These are phyloP conservation scores for Cinara cedri DNA, from an alignment of 2,888 invertebrate species.

Conservation along the genomic window DNA sequence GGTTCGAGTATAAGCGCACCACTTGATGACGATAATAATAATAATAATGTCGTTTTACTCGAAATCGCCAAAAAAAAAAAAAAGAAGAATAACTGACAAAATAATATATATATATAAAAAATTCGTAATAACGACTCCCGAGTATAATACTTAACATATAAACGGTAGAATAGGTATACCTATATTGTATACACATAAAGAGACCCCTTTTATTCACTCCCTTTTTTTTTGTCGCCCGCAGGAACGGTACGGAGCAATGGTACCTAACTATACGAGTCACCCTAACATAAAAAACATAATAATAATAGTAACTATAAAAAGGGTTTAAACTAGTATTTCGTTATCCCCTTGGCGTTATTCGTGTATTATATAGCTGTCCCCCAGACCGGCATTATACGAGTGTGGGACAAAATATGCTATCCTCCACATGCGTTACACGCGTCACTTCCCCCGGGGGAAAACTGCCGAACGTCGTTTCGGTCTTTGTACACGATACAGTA, in stretches of 20 bases:
- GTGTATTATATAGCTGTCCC: neutral
- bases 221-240: constrained; percentile 6
- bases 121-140: neutral
- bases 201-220: constrained; percentile 13
- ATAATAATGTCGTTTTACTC: constrained; percentile 17
- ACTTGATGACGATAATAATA: neutral
- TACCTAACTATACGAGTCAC: neutral
- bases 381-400: too few species aligned
- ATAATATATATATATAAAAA: neutral
- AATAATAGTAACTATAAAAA: constrained; percentile 5
- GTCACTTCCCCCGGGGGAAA: neutral
- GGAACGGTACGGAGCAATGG: neutral
- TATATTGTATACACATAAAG: neutral
- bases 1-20: neutral
- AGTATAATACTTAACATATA: neutral
- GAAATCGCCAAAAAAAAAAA: constrained; percentile 13
- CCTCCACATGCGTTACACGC: too few species aligned
- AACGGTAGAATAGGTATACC: neutral
- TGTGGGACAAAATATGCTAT: neutral
- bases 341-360: constrained; percentile 12
- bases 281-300: constrained; percentile 8
- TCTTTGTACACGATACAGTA: too few species aligned
- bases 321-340: constrained; percentile 41
- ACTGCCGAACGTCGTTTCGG: too few species aligned
- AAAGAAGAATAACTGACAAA: neutral